A percentile compares a stretch with the other conserved stretches of the same genome.
Conservation (phyloP, 2,113 vertebrate species). For the Andinoacara biseriatus region DNA sequence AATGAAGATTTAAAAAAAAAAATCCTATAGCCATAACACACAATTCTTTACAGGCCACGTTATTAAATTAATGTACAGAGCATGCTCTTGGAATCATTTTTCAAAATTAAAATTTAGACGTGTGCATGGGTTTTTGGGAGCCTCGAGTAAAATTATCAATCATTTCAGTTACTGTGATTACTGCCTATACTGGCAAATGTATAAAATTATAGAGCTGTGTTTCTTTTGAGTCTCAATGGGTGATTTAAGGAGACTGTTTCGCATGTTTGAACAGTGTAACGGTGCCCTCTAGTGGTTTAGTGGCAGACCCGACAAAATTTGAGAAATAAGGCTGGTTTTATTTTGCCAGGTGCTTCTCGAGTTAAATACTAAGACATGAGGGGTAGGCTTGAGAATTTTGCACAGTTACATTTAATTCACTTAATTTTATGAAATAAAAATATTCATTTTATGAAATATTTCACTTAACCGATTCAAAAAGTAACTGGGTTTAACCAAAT, state of each 20-base stretch:
- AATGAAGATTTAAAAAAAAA: neutral
- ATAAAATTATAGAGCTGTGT: conserved; percentile 22
- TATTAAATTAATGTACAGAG: neutral
- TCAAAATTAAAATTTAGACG: conserved; percentile 1
- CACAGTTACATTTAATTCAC: too few species aligned
- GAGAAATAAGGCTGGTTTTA: neutral
- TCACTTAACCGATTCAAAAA: neutral
- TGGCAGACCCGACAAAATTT: neutral
- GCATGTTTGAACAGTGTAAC: conserved; percentile 35
- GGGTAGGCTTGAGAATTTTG: too few species aligned
- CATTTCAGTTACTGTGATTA: conserved; percentile 21
- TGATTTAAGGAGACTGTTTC: neutral
- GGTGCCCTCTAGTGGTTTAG: conserved; percentile 61
- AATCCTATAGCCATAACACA: neutral
- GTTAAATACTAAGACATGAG: too few species aligned
- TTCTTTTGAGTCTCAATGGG: neutral
- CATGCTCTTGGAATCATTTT: neutral
- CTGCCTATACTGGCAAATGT: conserved; percentile 6
- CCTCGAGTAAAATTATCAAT: conserved; percentile 19
- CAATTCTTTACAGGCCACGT: neutral
- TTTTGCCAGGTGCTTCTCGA: too few species aligned
- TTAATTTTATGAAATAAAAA: neutral
- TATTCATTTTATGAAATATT: neutral
- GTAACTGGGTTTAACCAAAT: neutral
- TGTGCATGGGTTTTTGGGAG: neutral